Evolutionary conservation across 2,888 invertebrate species (phyloP).

Genomic region (Cryptophagus acutangulus): DNA sequence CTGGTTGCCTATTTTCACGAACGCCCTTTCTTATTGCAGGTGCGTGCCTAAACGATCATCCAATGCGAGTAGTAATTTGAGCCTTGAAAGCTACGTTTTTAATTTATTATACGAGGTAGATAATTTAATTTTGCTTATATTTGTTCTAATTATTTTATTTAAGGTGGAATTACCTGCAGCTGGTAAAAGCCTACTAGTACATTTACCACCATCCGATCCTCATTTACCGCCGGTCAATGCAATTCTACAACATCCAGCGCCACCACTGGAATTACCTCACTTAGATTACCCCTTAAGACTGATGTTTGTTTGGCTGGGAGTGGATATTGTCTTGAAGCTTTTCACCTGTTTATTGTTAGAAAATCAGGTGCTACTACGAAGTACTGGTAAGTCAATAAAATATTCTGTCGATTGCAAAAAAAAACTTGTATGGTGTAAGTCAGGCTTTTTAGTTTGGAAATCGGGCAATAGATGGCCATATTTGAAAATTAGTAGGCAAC

Average conservation of each 20-base stretch:
- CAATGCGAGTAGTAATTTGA: conserved; percentile 56
- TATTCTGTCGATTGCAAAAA: conserved; percentile 3
- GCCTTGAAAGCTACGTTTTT: conserved; percentile 91
- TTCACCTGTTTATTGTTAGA: conserved; percentile 94
- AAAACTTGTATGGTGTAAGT: too few relatives aligned
- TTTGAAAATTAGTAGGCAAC: too few relatives aligned
- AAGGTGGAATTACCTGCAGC: conserved; percentile 66
- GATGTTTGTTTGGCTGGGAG: conserved; percentile 83
- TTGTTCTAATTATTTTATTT: conserved; percentile 12
- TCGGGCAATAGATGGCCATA: too few relatives aligned
- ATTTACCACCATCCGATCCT: conserved; percentile 66
- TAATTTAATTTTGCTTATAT: conserved; percentile 13
- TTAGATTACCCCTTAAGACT: conserved; percentile 88
- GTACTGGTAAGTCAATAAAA: conserved; percentile 62
- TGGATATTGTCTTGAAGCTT: conserved; percentile 87
- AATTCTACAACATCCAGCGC: conserved; percentile 71
- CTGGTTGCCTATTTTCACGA: conserved; percentile 7
- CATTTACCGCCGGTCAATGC: conserved; percentile 62
- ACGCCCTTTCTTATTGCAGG: conserved; percentile 49
- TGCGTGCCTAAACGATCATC: conserved; percentile 75
- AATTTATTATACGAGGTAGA: conserved; percentile 88
- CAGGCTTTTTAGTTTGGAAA: too few relatives aligned
- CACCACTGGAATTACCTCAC: conserved; percentile 82
- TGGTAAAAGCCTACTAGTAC: conserved; percentile 79
- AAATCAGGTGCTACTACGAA: conserved; percentile 92